Evolutionary conservation across 2,888 invertebrate species (phyloP), one percentile per base, ranked within the genome.

Genomic region (Eulithis prunata): DNA sequence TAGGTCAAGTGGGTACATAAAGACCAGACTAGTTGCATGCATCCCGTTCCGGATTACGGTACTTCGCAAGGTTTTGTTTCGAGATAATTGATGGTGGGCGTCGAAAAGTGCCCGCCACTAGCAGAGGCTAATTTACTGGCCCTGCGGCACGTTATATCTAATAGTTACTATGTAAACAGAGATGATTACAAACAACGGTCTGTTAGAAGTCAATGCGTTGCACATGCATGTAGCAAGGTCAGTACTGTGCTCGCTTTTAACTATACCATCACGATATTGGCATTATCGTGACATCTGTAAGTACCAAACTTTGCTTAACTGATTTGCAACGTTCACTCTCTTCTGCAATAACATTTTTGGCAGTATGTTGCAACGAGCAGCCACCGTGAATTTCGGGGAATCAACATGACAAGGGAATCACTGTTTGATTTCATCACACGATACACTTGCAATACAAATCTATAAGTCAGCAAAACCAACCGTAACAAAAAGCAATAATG

Each of bases 11-110:
- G 67, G 67, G 66, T 62, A 59, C 62, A 67, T 67, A 69, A 73
- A 66, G 62, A 60, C 56, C 59, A 59, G 58, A 60, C 56, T 64
- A 64, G 69, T 66, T 68, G 6, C 59, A 68, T 64, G 65, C 70
- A 70, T 69, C 66, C 65, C 66, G 64, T 71, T 68, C 57, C 61
- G 57, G 55, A 74, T 70, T 69, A 71, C 69, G 69, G 65, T 53
- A 66, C 55, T 57, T 69, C 43, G 57, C 66, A 67, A 71, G 73
- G 72, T 72, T 65, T 62, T 69, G 76, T 77, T 77, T 62, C 63
- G 69, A 67, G 72, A 66, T 82, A 83, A 87, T 83, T 81, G 75
- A 71, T 66, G 61, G 87, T 87, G 80, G 87, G 86, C 83, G 86
- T 80, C 68, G 69, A 73, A 82, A 84, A 82, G 73, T 75, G 64